Evolutionary conservation across 2,113 vertebrate species (phyloP).

Genomic region (Protobothrops flavoviridis): DNA sequence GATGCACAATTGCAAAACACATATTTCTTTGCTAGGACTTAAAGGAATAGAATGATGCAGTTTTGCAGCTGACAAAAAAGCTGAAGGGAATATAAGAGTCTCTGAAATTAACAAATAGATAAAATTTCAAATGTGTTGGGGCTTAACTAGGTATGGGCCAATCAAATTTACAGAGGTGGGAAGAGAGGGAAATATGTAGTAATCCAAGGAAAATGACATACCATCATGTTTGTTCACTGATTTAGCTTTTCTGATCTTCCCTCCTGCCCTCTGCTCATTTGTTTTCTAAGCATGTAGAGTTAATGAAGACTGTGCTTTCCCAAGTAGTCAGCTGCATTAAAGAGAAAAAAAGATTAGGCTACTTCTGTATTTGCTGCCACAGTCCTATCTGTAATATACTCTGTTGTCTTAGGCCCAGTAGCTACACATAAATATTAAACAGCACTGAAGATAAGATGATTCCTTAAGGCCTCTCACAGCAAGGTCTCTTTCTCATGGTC

Average conservation of each 20-base stretch:
- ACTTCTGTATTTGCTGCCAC: background rate
- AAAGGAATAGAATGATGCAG: background rate
- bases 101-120: background rate
- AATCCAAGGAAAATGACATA: background rate
- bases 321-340: background rate
- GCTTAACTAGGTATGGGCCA: background rate
- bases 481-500: background rate
- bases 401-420: background rate
- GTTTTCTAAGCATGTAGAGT: background rate
- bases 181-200: background rate
- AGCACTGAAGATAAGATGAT: background rate
- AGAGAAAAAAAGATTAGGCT: background rate
- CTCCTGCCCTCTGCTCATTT: background rate
- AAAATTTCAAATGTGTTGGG: background rate
- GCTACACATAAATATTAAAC: background rate
- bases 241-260: background rate
- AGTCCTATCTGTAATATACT: background rate
- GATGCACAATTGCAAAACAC: background rate
- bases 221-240: background rate
- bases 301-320: background rate
- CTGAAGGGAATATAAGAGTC: background rate
- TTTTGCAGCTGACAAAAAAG: background rate
- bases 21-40: background rate
- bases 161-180: background rate
- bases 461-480: background rate